Evolutionary conservation across 2,888 invertebrate genomes (phyloP).

Genomic region (Spicauda simplicius): DNA sequence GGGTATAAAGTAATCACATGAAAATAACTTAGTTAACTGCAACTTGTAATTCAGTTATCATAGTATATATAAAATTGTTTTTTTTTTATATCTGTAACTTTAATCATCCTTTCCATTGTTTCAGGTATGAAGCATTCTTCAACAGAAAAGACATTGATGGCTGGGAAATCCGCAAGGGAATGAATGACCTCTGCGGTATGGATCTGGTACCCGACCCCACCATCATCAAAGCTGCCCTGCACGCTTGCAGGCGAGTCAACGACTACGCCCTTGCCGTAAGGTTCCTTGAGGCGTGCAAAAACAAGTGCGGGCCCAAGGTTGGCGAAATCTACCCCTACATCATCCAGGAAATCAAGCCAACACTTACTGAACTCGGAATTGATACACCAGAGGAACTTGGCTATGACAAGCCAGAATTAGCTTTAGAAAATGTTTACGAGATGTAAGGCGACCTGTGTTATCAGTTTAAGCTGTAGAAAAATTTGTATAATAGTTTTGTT

Average conservation of each 20-base stretch:
- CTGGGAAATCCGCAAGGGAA: conserved; percentile 97
- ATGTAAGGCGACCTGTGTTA: conserved; percentile 72
- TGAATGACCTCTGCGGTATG: conserved; percentile 95
- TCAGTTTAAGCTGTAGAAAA: conserved; percentile 70
- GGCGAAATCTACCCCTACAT: conserved; percentile 94
- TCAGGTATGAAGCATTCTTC: conserved; percentile 92
- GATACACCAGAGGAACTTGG: conserved; percentile 97
- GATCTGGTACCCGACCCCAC: conserved; percentile 97
- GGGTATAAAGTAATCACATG: no score
- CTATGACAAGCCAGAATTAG: conserved; percentile 98
- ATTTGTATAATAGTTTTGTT: conserved; percentile 78
- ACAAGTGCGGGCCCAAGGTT: conserved; percentile 92
- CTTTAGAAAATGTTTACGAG: conserved; percentile 90
- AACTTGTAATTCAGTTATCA: no score
- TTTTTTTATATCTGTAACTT: no score
- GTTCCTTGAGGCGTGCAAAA: conserved; percentile 95
- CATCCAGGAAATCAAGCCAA: conserved; percentile 95
- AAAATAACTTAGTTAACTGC: no score
- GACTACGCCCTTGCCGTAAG: conserved; percentile 97
- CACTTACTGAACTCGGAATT: conserved; percentile 96
- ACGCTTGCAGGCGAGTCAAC: conserved; percentile 96
- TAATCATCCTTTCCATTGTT: no score
- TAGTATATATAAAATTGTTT: no score
- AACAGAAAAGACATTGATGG: conserved; percentile 94
- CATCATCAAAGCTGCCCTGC: conserved; percentile 93